These are phyloP conservation scores for Trichonephila clavata DNA, from an alignment of 1,140 invertebrate species.

Conservation along the genomic window DNA sequence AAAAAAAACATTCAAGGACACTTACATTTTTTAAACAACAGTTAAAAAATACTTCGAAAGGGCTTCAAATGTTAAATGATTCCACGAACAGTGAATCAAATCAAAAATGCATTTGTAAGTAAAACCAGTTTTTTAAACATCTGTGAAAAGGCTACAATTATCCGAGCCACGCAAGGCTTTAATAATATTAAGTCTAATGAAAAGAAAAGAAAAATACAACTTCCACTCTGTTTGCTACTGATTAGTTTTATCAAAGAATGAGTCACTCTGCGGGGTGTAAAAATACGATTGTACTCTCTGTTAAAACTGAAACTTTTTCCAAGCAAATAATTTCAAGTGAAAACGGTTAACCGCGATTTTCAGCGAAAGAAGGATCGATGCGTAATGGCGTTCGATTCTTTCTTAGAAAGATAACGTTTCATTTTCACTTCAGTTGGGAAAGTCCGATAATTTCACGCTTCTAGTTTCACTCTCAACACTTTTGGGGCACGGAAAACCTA, in stretches of 20 bases:
- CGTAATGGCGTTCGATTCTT: slow-evolving; percentile 12
- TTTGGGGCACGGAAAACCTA: background rate
- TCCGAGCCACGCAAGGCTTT: no score
- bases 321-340: background rate
- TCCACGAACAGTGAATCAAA: no score
- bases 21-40: no score
- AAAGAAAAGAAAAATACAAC: background rate
- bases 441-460: background rate
- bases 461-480: background rate
- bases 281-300: background rate
- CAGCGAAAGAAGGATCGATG: background rate
- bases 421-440: background rate
- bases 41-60: no score
- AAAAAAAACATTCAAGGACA: no score
- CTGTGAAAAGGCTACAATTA: no score
- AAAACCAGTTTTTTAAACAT: no score
- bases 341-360: background rate
- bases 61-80: no score
- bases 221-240: background rate
- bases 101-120: no score
- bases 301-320: background rate
- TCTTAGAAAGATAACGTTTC: background rate
- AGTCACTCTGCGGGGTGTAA: background rate
- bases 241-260: slow-evolving; percentile 12
- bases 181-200: no score